phyloP scores from a whole-genome alignment of 2,888 invertebrate species.

The Agonopterix arenella region DNA sequence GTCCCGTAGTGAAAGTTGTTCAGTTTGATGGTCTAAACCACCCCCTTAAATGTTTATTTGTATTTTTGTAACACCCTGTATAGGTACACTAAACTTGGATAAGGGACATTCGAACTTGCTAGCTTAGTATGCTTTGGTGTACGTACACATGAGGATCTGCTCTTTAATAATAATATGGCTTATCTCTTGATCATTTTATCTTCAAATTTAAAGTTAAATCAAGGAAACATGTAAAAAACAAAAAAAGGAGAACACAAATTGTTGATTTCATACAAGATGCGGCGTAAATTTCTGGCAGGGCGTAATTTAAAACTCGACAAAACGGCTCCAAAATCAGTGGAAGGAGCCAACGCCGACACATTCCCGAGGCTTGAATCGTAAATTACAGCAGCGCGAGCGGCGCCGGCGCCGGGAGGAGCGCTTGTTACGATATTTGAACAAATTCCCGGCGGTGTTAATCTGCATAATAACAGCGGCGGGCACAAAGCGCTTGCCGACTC shows the following conservation, averaged over 20 bases:
- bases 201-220: constrained; percentile 9
- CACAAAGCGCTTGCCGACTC: constrained; percentile 71
- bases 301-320: constrained; percentile 51
- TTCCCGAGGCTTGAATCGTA: constrained; percentile 65
- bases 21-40: too few relatives aligned
- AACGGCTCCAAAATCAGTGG: constrained; percentile 40
- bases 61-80: too few relatives aligned
- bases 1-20: too few relatives aligned
- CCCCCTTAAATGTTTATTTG: too few relatives aligned
- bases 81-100: too few relatives aligned
- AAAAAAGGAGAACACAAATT: constrained; percentile 25
- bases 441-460: constrained; percentile 77
- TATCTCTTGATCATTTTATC: not conserved
- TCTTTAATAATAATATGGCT: not conserved
- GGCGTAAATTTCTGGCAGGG: constrained; percentile 31
- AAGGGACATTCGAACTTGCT: too few relatives aligned
- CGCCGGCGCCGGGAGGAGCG: constrained; percentile 71
- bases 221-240: constrained; percentile 22
- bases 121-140: too few relatives aligned
- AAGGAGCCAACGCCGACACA: constrained; percentile 61
- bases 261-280: constrained; percentile 32
- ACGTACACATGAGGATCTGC: not conserved
- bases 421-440: constrained; percentile 77
- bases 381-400: constrained; percentile 63
- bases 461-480: constrained; percentile 74